Evolutionary conservation across 2,888 invertebrate genomes (phyloP), one percentile per base, ranked within the genome.

Genomic region (Alviniconcha strummeri): DNA sequence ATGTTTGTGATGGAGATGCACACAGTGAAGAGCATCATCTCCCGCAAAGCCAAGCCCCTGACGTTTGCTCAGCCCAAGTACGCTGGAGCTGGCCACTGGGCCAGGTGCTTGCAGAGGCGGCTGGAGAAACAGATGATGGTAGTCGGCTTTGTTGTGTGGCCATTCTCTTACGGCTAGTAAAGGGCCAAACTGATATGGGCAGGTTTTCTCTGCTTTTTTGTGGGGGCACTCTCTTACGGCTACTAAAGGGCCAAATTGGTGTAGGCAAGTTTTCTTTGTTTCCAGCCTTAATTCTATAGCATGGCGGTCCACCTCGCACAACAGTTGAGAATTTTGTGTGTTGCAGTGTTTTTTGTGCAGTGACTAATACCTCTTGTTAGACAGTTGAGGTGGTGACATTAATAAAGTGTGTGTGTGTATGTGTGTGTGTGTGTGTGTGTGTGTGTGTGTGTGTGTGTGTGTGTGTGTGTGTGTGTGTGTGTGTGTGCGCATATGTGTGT

Each of bases 1-100:
- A 95, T 97, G 95, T 97, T 97, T 91, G 95, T 95, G 85, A 95
- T 96, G 36, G 97, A 97, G 91, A 96, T 98, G 81, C 96, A 96
- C 85, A 95, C 95, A 36, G 95, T 96, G 0, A 97, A 97, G 92
- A 95, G 96, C 88, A 96, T 96, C 87, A 94, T 94, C 52, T 91
- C 93, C 0, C 89, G 90, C 86, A 94, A 93, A 84, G 87, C 91
- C 1, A 88, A 90, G 54, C 88, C 89, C 5, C 89, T 89, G 5
- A 89, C 96, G 0, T 95, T 96, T 0, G 95, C 95, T 88, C 94
- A 96, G 89, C 97, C 97, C 0, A 95, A 95, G 78, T 96, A 95
- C 91, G 95, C 96, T 0, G 97, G 97, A 0, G 95, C 96, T 82
- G 96, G 96, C 0, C 94, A 96, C 82, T 95, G 96, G 90, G 95